phyloP scores from a whole-genome alignment of 2,797 vertebrate species.

The Iguana delicatissima region DNA sequence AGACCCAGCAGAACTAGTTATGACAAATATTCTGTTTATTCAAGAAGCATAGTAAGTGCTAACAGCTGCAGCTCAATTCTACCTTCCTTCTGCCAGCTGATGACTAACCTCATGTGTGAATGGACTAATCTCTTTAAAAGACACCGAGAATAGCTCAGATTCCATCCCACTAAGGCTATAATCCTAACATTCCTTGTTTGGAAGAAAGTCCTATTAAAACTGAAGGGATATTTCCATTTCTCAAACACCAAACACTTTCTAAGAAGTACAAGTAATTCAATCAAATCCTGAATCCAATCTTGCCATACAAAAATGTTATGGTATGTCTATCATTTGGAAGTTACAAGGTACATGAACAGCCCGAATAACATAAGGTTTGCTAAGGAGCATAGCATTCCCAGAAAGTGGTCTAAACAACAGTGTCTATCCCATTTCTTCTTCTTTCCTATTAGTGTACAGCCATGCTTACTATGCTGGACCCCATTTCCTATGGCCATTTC shows the following conservation, averaged over 20 bases:
- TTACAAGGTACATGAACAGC: constrained; percentile 16
- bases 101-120: constrained; percentile 64
- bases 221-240: constrained; percentile 38
- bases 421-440: constrained; percentile 40
- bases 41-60: constrained; percentile 33
- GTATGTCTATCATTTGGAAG: not conserved
- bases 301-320: not conserved
- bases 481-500: not conserved
- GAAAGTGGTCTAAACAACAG: not conserved
- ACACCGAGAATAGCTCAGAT: constrained; percentile 57
- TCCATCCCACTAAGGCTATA: constrained; percentile 68
- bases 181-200: constrained; percentile 16
- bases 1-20: not conserved
- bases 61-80: constrained; percentile 55
- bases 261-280: constrained; percentile 36
- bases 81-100: constrained; percentile 46
- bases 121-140: constrained; percentile 51
- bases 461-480: not conserved
- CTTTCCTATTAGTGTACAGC: not conserved
- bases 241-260: constrained; percentile 55
- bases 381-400: not conserved
- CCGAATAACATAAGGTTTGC: not conserved
- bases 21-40: constrained; percentile 43
- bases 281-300: constrained; percentile 39
- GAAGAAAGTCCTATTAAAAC: constrained; percentile 12